Base-by-base conservation (phyloP, 2,888 invertebrate genomes). In the Stictocephala bisonia region DNA sequence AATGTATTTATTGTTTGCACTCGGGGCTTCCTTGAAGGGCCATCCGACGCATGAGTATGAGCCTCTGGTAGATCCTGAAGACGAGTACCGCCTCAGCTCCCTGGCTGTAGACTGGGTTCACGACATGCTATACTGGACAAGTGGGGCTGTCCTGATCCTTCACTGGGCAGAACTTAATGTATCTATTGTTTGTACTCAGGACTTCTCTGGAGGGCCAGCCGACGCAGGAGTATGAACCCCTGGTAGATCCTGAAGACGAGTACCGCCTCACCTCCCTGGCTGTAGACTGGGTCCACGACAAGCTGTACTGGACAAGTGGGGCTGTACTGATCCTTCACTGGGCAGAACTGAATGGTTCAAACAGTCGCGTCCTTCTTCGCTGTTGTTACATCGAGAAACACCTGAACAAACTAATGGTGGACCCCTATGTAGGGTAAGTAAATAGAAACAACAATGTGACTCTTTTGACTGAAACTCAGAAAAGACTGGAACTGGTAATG, bases 391-490 rank as follows among this genome's bases (percentile, higher is more conserved):
- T 56, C 9, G 56, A 56, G 31, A 9, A 56, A 15, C 29, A 56
- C 11, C 56, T 56, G 26, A 56, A 56, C 56, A 56, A 56, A 15
- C 29, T 56, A 2, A 18, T 56, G n/a, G 56, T 56, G 24, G 56
- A 56, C 11, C 56, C 56, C 27, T 56, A 56, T 15, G 56, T 31
- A 9, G 56, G 56, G 56, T 56, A n/a, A n/a, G n/a, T n/a, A n/a
- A n/a, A n/a, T n/a, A n/a, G n/a, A n/a, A n/a, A n/a, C n/a, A n/a
- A n/a, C n/a, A n/a, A n/a, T n/a, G n/a, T n/a, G n/a, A n/a, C n/a
- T n/a, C n/a, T n/a, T n/a, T n/a, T n/a, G n/a, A n/a, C n/a, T n/a
- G n/a, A n/a, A n/a, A n/a, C n/a, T n/a, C n/a, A n/a, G n/a, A n/a
- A n/a, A n/a, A n/a, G n/a, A n/a, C n/a, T n/a, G n/a, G n/a, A n/a